Evolutionary conservation across 2,888 invertebrate genomes (phyloP), one percentile per base, ranked within the genome.

Genomic region (Megamerina dolium): DNA sequence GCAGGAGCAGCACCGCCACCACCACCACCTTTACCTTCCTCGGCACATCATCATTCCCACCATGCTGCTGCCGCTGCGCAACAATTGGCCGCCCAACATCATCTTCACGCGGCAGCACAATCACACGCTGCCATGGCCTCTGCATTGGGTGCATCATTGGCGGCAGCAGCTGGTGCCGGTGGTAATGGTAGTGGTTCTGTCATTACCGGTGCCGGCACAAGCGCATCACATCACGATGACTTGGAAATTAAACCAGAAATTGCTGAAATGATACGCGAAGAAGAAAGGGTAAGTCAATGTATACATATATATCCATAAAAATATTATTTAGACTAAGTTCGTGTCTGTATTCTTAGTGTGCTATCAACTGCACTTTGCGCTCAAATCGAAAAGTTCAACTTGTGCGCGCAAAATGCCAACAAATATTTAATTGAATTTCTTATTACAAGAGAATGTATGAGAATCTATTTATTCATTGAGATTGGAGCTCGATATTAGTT

Each of bases 201-300:
- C 56, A 57, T 57, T 5, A 51, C 54, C n/a, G 53, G 51, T 12
- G 53, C 48, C 4, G 54, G 56, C 18, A 53, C 45, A 12, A 49
- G 48, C 52, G 52, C 59, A 40, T 63, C 73, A 57, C 77, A 76
- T 72, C 74, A 75, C 46, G 90, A 91, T 61, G 91, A 91, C 72
- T 79, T 88, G 74, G 91, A 91, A 76, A 89, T 92, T 75, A 87
- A 90, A 61, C 91, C 91, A 38, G 91, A 90, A 75, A 92, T 91
- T 75, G 90, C 90, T 44, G 91, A 92, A 77, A 90, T 92, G 90
- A 92, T 91, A 69, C 87, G 90, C 72, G 91, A 92, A 79, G 91
- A 92, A 76, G 91, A 91, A 78, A 78, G 91, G 87, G 91, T 91
- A 72, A 89, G 89, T 23, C 8, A 23, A 10, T 8, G 6, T 23